phyloP scores from a whole-genome alignment of 1,140 invertebrate genomes.

The Heliconius melpomene region DNA sequence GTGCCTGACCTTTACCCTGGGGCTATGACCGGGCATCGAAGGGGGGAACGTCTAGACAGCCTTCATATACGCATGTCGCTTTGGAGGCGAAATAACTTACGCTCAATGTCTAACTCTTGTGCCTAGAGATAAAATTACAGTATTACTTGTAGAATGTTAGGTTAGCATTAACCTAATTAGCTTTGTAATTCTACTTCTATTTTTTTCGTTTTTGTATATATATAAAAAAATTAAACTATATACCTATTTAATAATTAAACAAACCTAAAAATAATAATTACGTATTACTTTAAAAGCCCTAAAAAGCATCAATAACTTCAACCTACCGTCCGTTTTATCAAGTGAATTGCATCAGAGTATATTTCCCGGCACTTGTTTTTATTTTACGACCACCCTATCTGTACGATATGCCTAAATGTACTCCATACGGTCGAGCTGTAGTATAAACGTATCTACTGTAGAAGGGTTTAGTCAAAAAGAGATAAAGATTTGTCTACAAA shows the following conservation, averaged over 20 bases:
- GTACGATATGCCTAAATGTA: slow-evolving; percentile 58
- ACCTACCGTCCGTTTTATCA: slow-evolving; percentile 23
- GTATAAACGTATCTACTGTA: neutral
- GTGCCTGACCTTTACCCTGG: slow-evolving; percentile 67
- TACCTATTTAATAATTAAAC: neutral
- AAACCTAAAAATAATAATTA: neutral
- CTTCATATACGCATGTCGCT: slow-evolving; percentile 37
- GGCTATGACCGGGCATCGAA: slow-evolving; percentile 70
- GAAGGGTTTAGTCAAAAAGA: slow-evolving; percentile 4
- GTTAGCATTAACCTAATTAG: neutral
- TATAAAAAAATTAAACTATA: too few relatives aligned
- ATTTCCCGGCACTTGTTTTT: slow-evolving; percentile 51
- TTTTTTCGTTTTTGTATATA: neutral
- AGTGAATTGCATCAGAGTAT: slow-evolving; percentile 40
- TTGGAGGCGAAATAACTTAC: slow-evolving; percentile 10
- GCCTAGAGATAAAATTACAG: neutral
- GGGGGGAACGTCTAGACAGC: slow-evolving; percentile 66
- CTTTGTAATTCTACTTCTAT: neutral
- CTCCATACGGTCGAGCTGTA: slow-evolving; percentile 58
- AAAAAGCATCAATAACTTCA: neutral
- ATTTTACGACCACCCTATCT: slow-evolving; percentile 63
- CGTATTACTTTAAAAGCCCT: neutral
- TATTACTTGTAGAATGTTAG: neutral
- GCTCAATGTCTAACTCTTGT: neutral
- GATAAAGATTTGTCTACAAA: neutral